These are phyloP conservation scores for Calephelis virginiensis DNA, from an alignment of 1,140 invertebrate genomes.

Conservation along the genomic window DNA sequence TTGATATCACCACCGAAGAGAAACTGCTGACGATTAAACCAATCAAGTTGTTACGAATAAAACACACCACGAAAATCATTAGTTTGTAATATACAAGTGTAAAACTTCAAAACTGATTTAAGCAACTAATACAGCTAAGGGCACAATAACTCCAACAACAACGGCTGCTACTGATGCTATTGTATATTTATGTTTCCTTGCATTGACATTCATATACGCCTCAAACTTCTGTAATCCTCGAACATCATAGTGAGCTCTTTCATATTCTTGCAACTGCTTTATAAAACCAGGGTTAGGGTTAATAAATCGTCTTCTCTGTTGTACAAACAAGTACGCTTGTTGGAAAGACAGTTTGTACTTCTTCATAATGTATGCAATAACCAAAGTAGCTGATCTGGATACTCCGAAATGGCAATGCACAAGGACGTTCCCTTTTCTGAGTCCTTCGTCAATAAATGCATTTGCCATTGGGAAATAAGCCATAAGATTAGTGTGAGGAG, in stretches of 20 bases:
- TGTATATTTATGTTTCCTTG: slow-evolving; percentile 61
- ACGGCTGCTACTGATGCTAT: slow-evolving; percentile 60
- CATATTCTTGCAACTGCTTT: slow-evolving; percentile 91
- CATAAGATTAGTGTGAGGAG: slow-evolving; percentile 63
- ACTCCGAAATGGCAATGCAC: slow-evolving; percentile 98
- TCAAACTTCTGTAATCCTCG: slow-evolving; percentile 50
- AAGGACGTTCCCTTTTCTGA: slow-evolving; percentile 83
- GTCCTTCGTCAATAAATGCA: slow-evolving; percentile 64
- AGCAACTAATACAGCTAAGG: slow-evolving; percentile 35
- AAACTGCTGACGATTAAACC: too few species aligned
- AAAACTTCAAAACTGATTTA: background rate
- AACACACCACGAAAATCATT: too few species aligned
- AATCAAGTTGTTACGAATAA: too few species aligned
- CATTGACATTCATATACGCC: slow-evolving; percentile 61
- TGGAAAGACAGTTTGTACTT: slow-evolving; percentile 91
- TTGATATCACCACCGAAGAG: too few species aligned
- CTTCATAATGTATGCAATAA: slow-evolving; percentile 96
- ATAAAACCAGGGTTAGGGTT: slow-evolving; percentile 98
- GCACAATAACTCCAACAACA: slow-evolving; percentile 54
- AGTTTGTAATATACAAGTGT: too few species aligned
- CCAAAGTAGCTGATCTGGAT: slow-evolving; percentile 95
- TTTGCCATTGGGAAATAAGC: slow-evolving; percentile 72
- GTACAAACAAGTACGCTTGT: slow-evolving; percentile 94
- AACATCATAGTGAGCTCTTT: slow-evolving; percentile 59
- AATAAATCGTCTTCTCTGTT: slow-evolving; percentile 92